A percentile compares a stretch with the other conserved stretches of the same genome.
Evolutionary conservation across 2,888 invertebrate species (phyloP).

Genomic region (Papilio elwesi): DNA sequence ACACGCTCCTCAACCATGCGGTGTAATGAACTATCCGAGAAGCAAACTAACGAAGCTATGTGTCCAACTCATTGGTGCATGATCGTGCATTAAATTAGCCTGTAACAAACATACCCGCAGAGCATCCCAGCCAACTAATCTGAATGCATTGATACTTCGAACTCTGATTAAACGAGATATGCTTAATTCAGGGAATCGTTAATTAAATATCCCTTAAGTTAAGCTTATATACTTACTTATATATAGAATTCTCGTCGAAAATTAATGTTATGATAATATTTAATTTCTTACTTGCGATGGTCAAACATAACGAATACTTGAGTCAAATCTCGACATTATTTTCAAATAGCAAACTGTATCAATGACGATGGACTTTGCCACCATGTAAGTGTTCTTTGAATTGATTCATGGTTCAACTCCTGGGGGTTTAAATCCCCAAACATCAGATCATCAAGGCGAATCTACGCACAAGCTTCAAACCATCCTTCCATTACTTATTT

Average conservation of each 20-base stretch:
- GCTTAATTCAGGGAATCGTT: background rate
- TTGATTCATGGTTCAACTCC: too few species aligned
- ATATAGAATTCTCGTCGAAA: background rate
- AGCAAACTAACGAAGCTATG: conserved; percentile 54
- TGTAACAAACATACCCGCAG: conserved; percentile 33
- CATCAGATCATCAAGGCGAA: too few species aligned
- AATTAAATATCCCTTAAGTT: background rate
- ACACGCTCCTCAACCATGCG: conserved; percentile 21
- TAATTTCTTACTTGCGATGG: background rate
- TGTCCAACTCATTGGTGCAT: conserved; percentile 58
- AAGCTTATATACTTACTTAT: too few species aligned
- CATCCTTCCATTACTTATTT: background rate
- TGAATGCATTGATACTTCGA: background rate
- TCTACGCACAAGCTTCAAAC: background rate
- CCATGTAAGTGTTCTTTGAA: too few species aligned
- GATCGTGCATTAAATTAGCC: conserved; percentile 56
- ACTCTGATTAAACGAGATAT: background rate
- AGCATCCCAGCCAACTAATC: background rate
- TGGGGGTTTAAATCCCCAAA: too few species aligned
- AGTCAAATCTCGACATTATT: too few species aligned
- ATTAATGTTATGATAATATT: background rate
- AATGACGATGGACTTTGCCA: too few species aligned
- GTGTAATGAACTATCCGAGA: conserved; percentile 29
- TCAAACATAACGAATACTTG: too few species aligned
- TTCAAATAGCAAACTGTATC: too few species aligned